Base-by-base conservation (phyloP, 2,113 vertebrate genomes). In the Perognathus longimembris region DNA sequence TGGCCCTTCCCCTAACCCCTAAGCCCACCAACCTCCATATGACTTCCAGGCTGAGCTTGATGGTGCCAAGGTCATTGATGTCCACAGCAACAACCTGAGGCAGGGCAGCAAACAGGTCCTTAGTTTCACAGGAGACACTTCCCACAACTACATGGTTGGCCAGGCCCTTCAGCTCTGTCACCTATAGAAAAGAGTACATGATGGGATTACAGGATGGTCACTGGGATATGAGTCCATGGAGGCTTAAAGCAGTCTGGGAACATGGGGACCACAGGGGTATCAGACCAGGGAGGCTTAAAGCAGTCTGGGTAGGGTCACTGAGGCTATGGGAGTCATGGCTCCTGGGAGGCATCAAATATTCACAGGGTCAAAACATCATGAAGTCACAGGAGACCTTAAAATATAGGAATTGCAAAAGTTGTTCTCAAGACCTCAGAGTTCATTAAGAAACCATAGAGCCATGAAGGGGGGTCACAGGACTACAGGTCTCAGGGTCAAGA, bases 41-140 rank as follows among this genome's bases (percentile, higher is more conserved):
- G 95, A 99, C 99, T 96, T 99, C 99, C 20, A 99, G 98, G 96
- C 99, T 99, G 42, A 99, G 98, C 94, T 99, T 99, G 95, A 99
- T 98, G 38, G 99, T 99, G 67, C 99, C 99, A 24, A 99, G 97
- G 96, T 99, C 99, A 0, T 99, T 99, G 97, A 99, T 99, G 89
- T 99, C 99, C 95, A 99, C 99, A 26, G 99, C 99, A 75, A 99
- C 99, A 1, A 98, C 98, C 97, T 99, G 99, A 1, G 99, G 99
- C 28, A 99, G 98, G 21, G 99, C 99, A 0, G 99, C 98, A 94
- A 99, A 99, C 69, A 99, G 98, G 96, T 99, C 99, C 97, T 99
- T 99, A 14, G 99, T 99, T 97, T 99, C 99, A 0, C 99, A 99
- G 32, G 98, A 99, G 95, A 99, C 99, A 0, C 98, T 99, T 93